Evolutionary conservation across 2,113 vertebrate species (phyloP).

Genomic region (Oryzias curvinotus): DNA sequence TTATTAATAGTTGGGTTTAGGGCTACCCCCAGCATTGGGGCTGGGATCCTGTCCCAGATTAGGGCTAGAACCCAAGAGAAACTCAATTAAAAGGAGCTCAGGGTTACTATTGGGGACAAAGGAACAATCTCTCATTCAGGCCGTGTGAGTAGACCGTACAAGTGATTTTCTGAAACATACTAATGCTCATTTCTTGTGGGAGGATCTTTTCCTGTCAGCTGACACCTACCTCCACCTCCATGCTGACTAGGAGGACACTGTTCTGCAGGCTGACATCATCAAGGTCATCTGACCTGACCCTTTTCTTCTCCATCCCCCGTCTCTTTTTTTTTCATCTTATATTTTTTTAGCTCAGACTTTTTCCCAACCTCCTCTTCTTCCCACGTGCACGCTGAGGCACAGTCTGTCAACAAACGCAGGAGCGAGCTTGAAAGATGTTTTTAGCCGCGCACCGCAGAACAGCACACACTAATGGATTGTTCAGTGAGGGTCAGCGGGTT

Average conservation of each 20-base stretch:
- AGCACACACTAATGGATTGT: conserved; percentile 59
- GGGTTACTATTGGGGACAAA: no score
- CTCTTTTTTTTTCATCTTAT: conserved; percentile 15
- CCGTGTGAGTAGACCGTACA: background rate
- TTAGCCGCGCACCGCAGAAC: conserved; percentile 15
- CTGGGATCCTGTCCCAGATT: no score
- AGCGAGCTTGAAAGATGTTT: conserved; percentile 24
- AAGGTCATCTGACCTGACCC: conserved; percentile 69
- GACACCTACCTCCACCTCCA: conserved; percentile 32
- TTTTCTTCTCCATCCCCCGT: conserved; percentile 18
- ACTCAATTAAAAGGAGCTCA: no score
- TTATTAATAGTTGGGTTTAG: no score
- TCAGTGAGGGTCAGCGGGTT: conserved; percentile 67
- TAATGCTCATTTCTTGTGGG: conserved; percentile 26
- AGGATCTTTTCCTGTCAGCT: conserved; percentile 48
- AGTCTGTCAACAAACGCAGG: conserved; percentile 24
- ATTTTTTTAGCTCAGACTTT: conserved; percentile 5
- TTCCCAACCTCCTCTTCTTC: background rate
- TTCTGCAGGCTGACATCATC: conserved; percentile 63
- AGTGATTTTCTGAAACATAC: conserved; percentile 27
- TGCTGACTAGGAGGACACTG: conserved; percentile 11
- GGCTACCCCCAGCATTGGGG: no score
- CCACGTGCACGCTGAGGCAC: conserved; percentile 11
- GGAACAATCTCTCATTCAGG: no score
- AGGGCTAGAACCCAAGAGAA: no score